These are phyloP conservation scores for Lasius fuliginosus DNA, from an alignment of 2,888 invertebrate species.

Conservation along the genomic window DNA sequence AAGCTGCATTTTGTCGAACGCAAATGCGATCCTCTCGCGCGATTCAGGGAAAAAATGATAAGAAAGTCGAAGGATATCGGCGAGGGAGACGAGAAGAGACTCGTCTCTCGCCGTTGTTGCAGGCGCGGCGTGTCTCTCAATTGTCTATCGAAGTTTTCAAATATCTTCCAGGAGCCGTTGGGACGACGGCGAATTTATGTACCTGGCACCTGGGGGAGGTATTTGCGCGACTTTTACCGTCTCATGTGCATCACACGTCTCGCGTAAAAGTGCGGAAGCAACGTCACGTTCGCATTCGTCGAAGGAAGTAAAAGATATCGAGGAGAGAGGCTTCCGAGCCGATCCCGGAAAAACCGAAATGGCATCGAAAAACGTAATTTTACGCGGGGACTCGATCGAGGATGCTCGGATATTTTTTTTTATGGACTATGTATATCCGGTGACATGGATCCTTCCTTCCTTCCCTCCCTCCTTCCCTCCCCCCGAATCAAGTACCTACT, in stretches of 20 bases:
- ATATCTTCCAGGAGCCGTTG: conserved; percentile 34
- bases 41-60: conserved; percentile 42
- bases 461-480: neutral
- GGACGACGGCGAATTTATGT: conserved; percentile 41
- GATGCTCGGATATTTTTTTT: conserved; percentile 21
- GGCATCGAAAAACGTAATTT: conserved; percentile 34
- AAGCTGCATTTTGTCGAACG: conserved; percentile 42
- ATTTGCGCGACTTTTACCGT: conserved; percentile 33
- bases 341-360: conserved; percentile 12
- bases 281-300: conserved; percentile 1
- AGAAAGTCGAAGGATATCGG: conserved; percentile 35
- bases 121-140: conserved; percentile 23
- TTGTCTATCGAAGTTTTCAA: conserved; percentile 57
- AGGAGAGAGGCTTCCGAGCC: conserved; percentile 13
- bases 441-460: too few species aligned
- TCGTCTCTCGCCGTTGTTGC: conserved; percentile 16
- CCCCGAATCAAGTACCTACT: neutral
- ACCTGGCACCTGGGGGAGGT: conserved; percentile 35
- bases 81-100: neutral
- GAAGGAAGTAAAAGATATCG: conserved; percentile 8
- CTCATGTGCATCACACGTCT: neutral
- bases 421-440: neutral
- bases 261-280: neutral
- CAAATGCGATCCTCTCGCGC: neutral
- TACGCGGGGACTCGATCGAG: conserved; percentile 16